Evolutionary conservation across 2,113 vertebrate genomes (phyloP).

Genomic region (Clarias gariepinus): DNA sequence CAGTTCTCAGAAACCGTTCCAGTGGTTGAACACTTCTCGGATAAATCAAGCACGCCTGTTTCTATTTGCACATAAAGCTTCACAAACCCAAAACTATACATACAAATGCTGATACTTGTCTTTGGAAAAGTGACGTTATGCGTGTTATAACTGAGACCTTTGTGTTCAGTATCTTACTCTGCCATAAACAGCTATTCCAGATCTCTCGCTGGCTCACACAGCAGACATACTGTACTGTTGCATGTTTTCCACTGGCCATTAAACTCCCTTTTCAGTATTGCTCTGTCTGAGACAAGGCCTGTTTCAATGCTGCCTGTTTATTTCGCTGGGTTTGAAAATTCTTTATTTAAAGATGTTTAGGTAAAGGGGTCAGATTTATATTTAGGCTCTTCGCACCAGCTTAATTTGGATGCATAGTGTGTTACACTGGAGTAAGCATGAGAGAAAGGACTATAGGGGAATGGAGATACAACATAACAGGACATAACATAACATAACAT

Average conservation of each 20-base stretch:
- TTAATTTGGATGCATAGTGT: conserved; percentile 51
- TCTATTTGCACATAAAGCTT: conserved; percentile 16
- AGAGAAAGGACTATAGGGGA: conserved; percentile 37
- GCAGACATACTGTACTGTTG: conserved; percentile 50
- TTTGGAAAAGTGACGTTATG: conserved; percentile 50
- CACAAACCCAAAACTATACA: conserved; percentile 31
- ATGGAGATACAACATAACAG: neutral
- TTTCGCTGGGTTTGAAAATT: conserved; percentile 60
- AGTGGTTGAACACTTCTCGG: neutral
- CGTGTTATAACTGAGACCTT: conserved; percentile 60
- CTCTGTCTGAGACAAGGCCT: conserved; percentile 61
- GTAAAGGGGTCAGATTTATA: conserved; percentile 63
- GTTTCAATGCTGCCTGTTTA: conserved; percentile 62
- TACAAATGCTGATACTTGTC: conserved; percentile 11
- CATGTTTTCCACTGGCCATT: conserved; percentile 62
- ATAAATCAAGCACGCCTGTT: neutral
- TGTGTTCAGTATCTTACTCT: conserved; percentile 64
- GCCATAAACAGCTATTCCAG: conserved; percentile 53
- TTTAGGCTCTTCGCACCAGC: conserved; percentile 62
- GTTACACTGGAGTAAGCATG: conserved; percentile 16
- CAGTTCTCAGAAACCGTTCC: neutral
- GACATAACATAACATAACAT: neutral
- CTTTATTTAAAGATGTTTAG: conserved; percentile 61
- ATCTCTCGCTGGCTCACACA: conserved; percentile 52
- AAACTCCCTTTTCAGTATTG: conserved; percentile 52